Conservation (phyloP, 2,888 invertebrate species). For the Leptinotarsa juncta region DNA sequence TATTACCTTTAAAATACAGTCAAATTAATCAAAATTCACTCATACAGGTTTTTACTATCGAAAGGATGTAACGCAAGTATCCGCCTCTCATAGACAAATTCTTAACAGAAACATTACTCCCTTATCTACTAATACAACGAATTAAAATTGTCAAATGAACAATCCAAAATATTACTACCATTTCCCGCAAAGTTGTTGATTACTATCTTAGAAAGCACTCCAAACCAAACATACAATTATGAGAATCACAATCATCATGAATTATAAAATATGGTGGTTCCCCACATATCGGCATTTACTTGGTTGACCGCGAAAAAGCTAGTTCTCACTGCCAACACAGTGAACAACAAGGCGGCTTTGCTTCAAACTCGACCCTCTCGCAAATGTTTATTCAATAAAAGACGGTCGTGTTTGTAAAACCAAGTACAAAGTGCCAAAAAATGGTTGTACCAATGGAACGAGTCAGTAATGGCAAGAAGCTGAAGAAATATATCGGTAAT, state of each 20-base stretch:
- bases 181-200: not conserved
- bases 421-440: not conserved
- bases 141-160: too few relatives aligned
- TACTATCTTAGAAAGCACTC: constrained; percentile 1
- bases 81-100: too few relatives aligned
- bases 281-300: constrained; percentile 32
- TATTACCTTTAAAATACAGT: too few relatives aligned
- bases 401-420: not conserved
- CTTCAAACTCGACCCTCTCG: constrained; percentile 22
- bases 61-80: too few relatives aligned
- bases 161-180: not conserved
- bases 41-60: too few relatives aligned
- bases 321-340: constrained; percentile 13
- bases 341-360: constrained; percentile 19
- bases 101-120: too few relatives aligned
- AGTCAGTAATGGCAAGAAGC: constrained; percentile 24
- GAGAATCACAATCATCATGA: constrained; percentile 11
- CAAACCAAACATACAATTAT: constrained; percentile 20
- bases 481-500: constrained; percentile 44
- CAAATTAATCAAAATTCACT: too few relatives aligned
- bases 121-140: too few relatives aligned
- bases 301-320: constrained; percentile 29
- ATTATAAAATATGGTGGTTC: constrained; percentile 28
- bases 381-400: constrained; percentile 3
- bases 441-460: constrained; percentile 44